phyloP scores from a whole-genome alignment of 1,140 invertebrate species.

The silkworm (Bombyx mori) region DNA sequence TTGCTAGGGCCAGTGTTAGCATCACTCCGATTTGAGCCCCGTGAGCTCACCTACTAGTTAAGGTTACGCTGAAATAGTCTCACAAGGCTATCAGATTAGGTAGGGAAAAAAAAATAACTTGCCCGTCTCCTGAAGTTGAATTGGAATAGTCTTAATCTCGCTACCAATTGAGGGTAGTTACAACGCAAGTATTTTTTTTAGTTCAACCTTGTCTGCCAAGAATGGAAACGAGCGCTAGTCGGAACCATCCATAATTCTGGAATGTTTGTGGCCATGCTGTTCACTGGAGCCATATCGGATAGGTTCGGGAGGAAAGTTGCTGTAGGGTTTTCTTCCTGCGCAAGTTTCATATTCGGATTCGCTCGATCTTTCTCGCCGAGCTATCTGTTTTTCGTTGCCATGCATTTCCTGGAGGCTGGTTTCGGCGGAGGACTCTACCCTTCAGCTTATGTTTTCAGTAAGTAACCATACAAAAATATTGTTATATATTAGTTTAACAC shows the following conservation, averaged over 20 bases:
- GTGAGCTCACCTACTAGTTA: no score
- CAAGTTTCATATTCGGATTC: conserved; percentile 66
- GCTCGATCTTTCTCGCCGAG: conserved; percentile 71
- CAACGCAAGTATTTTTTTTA: conserved; percentile 16
- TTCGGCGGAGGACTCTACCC: conserved; percentile 71
- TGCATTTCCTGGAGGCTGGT: conserved; percentile 72
- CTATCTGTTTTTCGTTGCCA: conserved; percentile 68
- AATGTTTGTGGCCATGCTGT: conserved; percentile 78
- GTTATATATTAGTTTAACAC: no score
- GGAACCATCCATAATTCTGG: conserved; percentile 81
- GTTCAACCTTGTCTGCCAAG: conserved; percentile 67
- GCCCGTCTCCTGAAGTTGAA: no score
- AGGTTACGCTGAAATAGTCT: no score
- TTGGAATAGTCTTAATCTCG: no score
- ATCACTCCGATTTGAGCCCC: no score
- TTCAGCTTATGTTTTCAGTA: conserved; percentile 73
- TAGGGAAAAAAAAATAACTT: no score
- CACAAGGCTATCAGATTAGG: no score
- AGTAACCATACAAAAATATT: conserved; percentile 10
- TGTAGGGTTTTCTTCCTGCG: conserved; percentile 34
- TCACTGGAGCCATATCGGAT: conserved; percentile 79
- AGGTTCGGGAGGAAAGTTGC: conserved; percentile 63
- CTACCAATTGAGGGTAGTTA: no score
- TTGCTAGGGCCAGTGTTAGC: no score
- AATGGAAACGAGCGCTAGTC: conserved; percentile 80